These are phyloP conservation scores for Uria lomvia DNA, from an alignment of 2,113 vertebrate genomes.

Conservation along the genomic window DNA sequence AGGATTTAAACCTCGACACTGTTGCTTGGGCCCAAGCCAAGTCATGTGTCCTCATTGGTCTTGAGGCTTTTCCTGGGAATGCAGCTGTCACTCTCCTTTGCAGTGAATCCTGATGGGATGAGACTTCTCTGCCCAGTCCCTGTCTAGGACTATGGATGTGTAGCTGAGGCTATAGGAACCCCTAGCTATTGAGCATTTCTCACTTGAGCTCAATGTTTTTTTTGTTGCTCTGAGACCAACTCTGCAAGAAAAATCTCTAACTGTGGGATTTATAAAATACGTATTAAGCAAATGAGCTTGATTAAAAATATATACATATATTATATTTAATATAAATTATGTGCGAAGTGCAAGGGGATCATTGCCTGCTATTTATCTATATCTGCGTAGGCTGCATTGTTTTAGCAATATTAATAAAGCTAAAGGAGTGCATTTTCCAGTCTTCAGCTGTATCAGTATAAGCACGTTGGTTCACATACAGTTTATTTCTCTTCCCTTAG, in stretches of 20 bases:
- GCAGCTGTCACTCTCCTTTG: conserved; percentile 39
- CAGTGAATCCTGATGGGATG: conserved; percentile 14
- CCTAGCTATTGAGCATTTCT: neutral
- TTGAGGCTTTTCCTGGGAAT: conserved; percentile 52
- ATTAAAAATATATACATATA: conserved; percentile 4
- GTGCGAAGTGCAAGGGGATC: neutral
- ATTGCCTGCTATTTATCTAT: neutral
- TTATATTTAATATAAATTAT: neutral
- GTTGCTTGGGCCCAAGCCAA: conserved; percentile 39
- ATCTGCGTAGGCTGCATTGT: neutral
- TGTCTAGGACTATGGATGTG: neutral
- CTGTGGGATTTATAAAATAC: neutral
- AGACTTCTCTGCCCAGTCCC: neutral
- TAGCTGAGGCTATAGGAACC: neutral
- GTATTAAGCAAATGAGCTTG: neutral
- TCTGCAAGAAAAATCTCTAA: neutral
- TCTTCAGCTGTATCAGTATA: neutral
- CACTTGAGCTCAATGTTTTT: neutral
- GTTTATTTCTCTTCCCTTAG: neutral
- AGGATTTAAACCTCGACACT: conserved; percentile 29
- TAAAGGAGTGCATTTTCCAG: neutral
- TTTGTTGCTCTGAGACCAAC: neutral
- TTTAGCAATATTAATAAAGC: neutral
- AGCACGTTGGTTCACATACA: neutral
- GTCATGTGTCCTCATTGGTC: conserved; percentile 23